Evolutionary conservation across 2,113 vertebrate genomes (phyloP).

Genomic region (Crotophaga sulcirostris): DNA sequence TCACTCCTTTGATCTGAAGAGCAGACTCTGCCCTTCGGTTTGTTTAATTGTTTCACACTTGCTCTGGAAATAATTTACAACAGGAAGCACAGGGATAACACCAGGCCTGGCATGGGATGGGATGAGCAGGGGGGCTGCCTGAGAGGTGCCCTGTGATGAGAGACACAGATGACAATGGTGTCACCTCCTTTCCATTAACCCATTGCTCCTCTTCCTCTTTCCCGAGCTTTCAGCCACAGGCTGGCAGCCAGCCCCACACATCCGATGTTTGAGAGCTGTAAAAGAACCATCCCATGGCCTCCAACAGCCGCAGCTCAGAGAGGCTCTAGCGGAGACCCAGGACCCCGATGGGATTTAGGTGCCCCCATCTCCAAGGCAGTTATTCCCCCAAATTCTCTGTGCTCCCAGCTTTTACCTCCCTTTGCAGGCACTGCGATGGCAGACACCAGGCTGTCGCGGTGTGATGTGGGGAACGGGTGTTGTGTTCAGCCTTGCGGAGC

Average conservation of each 20-base stretch:
- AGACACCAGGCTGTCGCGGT: neutral
- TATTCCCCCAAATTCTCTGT: neutral
- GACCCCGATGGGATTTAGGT: neutral
- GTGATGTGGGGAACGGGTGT: neutral
- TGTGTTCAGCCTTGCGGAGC: fast-evolving
- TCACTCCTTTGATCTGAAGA: slow-evolving; percentile 38
- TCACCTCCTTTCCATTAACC: slow-evolving; percentile 40
- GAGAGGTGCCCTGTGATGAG: slow-evolving; percentile 24
- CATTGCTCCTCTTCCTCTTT: neutral
- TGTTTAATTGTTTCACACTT: slow-evolving; percentile 71
- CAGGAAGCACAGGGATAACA: slow-evolving; percentile 61
- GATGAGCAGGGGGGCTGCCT: neutral
- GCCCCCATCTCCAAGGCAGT: fast-evolving
- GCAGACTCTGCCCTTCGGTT: slow-evolving; percentile 56
- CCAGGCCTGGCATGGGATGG: neutral
- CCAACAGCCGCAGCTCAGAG: neutral
- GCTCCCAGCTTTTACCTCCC: neutral
- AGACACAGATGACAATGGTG: slow-evolving; percentile 6
- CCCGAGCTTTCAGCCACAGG: neutral
- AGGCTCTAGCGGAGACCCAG: fast-evolving
- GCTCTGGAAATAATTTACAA: slow-evolving; percentile 67
- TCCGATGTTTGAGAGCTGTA: neutral
- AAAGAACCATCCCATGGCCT: neutral
- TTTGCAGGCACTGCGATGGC: neutral
- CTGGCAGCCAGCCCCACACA: fast-evolving